phyloP scores from a whole-genome alignment of 2,797 vertebrate genomes.

The Apogon talboti region DNA sequence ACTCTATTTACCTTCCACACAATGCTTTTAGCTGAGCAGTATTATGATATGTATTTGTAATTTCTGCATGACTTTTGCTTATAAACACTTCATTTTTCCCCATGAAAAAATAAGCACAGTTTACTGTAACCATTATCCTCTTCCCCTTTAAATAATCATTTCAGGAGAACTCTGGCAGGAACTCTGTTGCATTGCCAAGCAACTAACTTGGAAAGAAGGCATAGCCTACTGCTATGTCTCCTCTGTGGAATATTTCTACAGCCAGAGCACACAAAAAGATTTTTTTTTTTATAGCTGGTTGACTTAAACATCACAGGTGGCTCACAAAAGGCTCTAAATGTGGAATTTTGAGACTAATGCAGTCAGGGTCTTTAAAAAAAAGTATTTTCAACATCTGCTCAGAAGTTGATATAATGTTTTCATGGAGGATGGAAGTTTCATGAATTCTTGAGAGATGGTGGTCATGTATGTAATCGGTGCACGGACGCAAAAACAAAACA shows the following conservation, averaged over 20 bases:
- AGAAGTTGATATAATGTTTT: slow-evolving; percentile 32
- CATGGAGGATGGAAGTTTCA: slow-evolving; percentile 29
- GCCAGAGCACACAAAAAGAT: slow-evolving; percentile 21
- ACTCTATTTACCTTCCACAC: not conserved
- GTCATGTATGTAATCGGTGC: slow-evolving; percentile 35
- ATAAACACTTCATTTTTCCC: slow-evolving; percentile 19
- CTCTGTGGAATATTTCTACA: slow-evolving; percentile 43
- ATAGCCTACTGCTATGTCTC: slow-evolving; percentile 7
- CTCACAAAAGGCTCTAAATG: not conserved
- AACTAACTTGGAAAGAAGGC: slow-evolving; percentile 63
- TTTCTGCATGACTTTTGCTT: not conserved
- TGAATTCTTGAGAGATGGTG: slow-evolving; percentile 45
- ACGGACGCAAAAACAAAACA: slow-evolving; percentile 23
- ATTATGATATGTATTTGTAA: slow-evolving; percentile 13
- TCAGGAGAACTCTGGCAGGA: slow-evolving; percentile 54
- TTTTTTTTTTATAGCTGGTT: slow-evolving; percentile 17
- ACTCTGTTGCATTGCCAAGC: slow-evolving; percentile 66
- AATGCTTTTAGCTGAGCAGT: not conserved
- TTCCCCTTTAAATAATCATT: slow-evolving; percentile 50
- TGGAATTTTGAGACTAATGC: too few relatives aligned
- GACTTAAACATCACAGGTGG: slow-evolving; percentile 11
- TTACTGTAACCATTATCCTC: slow-evolving; percentile 29
- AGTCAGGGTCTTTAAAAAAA: too few relatives aligned
- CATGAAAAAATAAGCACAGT: slow-evolving; percentile 5
- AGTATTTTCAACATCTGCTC: slow-evolving; percentile 8